Percentiles rank a stretch among this genome's conserved stretches.
These are phyloP conservation scores for Oscarella lobularis DNA, from an alignment of 37 sponge, comb jelly and placozoan species.

Conservation along the genomic window DNA sequence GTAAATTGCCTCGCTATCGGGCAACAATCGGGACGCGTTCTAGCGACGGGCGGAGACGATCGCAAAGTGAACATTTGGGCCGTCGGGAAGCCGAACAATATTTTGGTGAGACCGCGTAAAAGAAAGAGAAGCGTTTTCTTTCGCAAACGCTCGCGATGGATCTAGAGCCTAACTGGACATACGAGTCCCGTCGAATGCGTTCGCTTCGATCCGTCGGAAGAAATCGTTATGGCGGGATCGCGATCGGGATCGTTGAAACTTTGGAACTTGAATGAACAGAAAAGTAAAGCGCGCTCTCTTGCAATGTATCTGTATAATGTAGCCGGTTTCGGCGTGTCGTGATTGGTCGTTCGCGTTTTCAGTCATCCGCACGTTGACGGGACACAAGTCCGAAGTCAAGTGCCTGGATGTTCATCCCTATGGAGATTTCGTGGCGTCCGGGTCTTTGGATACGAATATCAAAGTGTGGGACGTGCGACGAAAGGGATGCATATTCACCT, in stretches of 20 bases:
- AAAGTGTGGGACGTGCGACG: slow-evolving; percentile 93
- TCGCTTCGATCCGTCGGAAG: slow-evolving; percentile 67
- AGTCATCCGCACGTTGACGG: slow-evolving; percentile 81
- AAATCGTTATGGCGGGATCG: slow-evolving; percentile 76
- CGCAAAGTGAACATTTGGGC: slow-evolving; percentile 78
- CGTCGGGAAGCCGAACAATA: slow-evolving; percentile 53
- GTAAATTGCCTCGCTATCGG: slow-evolving; percentile 80
- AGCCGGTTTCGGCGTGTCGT: background rate
- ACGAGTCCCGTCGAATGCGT: slow-evolving; percentile 89
- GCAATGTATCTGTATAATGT: background rate
- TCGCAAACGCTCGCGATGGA: background rate
- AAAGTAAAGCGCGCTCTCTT: slow-evolving; percentile 21
- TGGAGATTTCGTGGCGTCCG: slow-evolving; percentile 94
- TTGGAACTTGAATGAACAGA: slow-evolving; percentile 74
- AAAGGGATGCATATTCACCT: slow-evolving; percentile 94
- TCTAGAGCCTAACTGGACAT: slow-evolving; percentile 72
- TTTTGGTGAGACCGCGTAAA: slow-evolving; percentile 23
- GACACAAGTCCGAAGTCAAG: slow-evolving; percentile 71
- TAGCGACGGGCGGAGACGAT: slow-evolving; percentile 98
- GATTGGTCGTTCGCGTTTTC: background rate
- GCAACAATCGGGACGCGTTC: slow-evolving; percentile 58
- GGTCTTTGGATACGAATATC: slow-evolving; percentile 86
- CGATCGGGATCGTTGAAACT: slow-evolving; percentile 85
- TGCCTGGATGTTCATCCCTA: slow-evolving; percentile 86
- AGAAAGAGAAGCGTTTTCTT: background rate